phyloP scores from a whole-genome alignment of 2,888 invertebrate genomes.

The Eupithecia vulgata region DNA sequence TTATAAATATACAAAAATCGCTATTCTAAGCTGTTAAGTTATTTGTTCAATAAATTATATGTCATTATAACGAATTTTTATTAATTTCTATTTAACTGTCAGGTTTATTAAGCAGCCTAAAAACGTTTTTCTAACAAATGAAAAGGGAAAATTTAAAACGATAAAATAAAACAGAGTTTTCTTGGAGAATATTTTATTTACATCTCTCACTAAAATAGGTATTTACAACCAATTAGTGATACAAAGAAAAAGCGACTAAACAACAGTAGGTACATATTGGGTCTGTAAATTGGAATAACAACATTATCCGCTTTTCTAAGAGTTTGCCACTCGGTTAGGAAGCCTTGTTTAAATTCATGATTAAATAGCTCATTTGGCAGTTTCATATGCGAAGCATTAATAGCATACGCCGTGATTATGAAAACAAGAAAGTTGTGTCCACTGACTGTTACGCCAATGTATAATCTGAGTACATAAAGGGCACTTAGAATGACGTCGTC shows the following conservation, averaged over 20 bases:
- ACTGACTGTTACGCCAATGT: slow-evolving; percentile 2
- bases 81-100: background rate
- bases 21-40: slow-evolving; percentile 54
- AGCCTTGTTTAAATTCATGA: background rate
- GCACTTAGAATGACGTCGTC: background rate
- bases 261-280: slow-evolving; percentile 44
- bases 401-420: background rate
- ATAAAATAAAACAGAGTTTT: slow-evolving; percentile 38
- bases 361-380: background rate
- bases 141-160: background rate
- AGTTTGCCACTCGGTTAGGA: background rate
- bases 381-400: background rate
- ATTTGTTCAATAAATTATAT: slow-evolving; percentile 65
- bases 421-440: background rate
- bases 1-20: slow-evolving; percentile 35
- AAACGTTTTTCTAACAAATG: background rate
- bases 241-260: slow-evolving; percentile 56
- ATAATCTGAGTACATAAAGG: background rate
- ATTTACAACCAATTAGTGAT: slow-evolving; percentile 71
- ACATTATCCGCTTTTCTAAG: background rate
- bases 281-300: background rate
- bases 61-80: slow-evolving; percentile 21
- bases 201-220: slow-evolving; percentile 71
- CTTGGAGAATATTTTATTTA: slow-evolving; percentile 81
- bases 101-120: too few species aligned